phyloP scores from a whole-genome alignment of 2,888 invertebrate genomes.

The Spilosoma lubricipeda region DNA sequence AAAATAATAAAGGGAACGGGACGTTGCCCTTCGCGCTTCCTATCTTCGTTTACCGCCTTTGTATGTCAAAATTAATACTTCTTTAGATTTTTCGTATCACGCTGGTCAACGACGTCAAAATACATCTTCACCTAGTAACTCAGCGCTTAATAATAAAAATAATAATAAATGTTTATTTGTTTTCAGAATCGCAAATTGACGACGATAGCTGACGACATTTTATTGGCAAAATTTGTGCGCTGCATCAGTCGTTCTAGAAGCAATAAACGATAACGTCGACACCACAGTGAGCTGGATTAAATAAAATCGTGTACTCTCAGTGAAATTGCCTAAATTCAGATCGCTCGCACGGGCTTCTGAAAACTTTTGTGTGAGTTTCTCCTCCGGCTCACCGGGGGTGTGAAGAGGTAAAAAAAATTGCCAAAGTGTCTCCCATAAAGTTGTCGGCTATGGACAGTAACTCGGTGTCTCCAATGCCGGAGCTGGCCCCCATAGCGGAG shows the following conservation, averaged over 20 bases:
- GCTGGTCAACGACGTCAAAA: constrained; percentile 50
- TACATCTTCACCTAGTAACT: constrained; percentile 25
- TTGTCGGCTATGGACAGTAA: constrained; percentile 89
- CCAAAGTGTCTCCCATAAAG: constrained; percentile 86
- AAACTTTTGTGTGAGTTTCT: constrained; percentile 38
- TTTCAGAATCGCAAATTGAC: constrained; percentile 65
- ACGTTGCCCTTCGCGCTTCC: constrained; percentile 73
- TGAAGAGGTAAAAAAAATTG: constrained; percentile 63
- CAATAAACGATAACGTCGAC: constrained; percentile 12
- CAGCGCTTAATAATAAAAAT: constrained; percentile 40
- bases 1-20: constrained; percentile 72
- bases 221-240: constrained; percentile 56
- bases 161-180: constrained; percentile 65
- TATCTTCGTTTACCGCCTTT: constrained; percentile 36
- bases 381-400: constrained; percentile 77
- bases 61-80: constrained; percentile 26
- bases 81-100: constrained; percentile 15
- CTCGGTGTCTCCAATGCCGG: constrained; percentile 89
- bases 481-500: constrained; percentile 89
- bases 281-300: constrained; percentile 42
- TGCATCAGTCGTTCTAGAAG: constrained; percentile 29
- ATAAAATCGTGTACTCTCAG: constrained; percentile 44
- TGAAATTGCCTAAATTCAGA: constrained; percentile 34
- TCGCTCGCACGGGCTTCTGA: constrained; percentile 28
- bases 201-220: constrained; percentile 55